These are phyloP conservation scores for Acrossocheilus fasciatus DNA, from an alignment of 2,797 vertebrate species.

Conservation along the genomic window DNA sequence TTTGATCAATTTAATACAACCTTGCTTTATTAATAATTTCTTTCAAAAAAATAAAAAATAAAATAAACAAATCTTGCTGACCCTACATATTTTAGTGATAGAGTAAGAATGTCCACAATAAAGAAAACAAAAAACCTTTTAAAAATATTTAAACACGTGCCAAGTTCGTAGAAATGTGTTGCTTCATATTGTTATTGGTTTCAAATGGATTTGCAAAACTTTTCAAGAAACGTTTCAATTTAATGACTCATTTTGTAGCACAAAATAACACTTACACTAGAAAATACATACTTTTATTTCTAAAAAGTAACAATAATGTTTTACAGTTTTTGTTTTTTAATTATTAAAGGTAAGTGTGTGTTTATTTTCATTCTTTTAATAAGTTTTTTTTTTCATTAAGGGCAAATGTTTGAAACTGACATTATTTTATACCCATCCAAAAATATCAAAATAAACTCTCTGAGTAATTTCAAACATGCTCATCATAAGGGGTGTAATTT, in stretches of 20 bases:
- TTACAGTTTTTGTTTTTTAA: no score
- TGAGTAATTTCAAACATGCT: background rate
- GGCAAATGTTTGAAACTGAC: background rate
- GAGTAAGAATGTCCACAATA: background rate
- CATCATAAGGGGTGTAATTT: background rate
- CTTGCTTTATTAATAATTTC: background rate
- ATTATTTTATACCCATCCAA: background rate
- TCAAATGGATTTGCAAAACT: no score
- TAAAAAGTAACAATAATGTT: background rate
- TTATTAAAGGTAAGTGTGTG: background rate
- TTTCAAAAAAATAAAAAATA: background rate
- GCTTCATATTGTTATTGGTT: background rate
- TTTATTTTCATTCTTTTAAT: background rate
- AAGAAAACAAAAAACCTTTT: background rate
- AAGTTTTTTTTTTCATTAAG: background rate
- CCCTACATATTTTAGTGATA: background rate
- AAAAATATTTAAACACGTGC: background rate
- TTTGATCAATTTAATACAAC: background rate
- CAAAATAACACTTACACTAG: background rate
- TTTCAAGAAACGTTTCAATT: background rate
- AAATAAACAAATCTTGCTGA: background rate
- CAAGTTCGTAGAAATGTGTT: background rate
- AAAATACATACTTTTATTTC: background rate
- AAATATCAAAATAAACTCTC: background rate
- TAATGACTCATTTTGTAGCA: background rate